Conservation (phyloP, 2,888 invertebrate species). For the Omphaloscelis lunosa region DNA sequence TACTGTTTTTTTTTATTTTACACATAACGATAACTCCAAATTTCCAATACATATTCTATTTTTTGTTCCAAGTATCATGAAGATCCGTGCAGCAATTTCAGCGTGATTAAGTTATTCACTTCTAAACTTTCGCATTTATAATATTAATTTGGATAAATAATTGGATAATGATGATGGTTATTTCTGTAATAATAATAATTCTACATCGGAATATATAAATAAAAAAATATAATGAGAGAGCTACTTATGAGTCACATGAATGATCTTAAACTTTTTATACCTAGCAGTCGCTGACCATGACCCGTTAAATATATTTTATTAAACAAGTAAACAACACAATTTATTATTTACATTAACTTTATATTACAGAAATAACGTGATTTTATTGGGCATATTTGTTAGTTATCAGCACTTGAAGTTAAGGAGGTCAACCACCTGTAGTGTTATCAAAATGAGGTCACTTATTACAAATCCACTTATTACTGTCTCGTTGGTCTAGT, state of each 20-base stretch:
- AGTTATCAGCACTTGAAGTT: slow-evolving; percentile 56
- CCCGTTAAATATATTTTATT: slow-evolving; percentile 19
- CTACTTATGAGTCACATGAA: slow-evolving; percentile 18
- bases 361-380: slow-evolving; percentile 2
- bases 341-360: slow-evolving; percentile 10
- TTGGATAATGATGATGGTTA: not conserved
- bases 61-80: slow-evolving; percentile 9
- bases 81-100: not conserved
- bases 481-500: no score
- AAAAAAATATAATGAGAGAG: not conserved
- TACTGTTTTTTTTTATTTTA: no score
- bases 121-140: slow-evolving; percentile 12
- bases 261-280: slow-evolving; percentile 13
- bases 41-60: no score
- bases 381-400: slow-evolving; percentile 1
- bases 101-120: slow-evolving; percentile 19
- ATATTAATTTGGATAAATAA: not conserved
- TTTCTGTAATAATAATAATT: slow-evolving; percentile 1
- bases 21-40: no score
- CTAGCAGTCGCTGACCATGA: slow-evolving; percentile 22
- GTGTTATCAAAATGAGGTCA: slow-evolving; percentile 58
- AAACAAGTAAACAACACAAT: slow-evolving; percentile 30
- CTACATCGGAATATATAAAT: not conserved
- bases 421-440: slow-evolving; percentile 58
- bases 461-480: slow-evolving; percentile 28